A percentile compares a stretch with the other conserved stretches of the same genome.
Evolutionary conservation across 1,140 invertebrate genomes (phyloP).

Genomic region (Drosophila ogumai): DNA sequence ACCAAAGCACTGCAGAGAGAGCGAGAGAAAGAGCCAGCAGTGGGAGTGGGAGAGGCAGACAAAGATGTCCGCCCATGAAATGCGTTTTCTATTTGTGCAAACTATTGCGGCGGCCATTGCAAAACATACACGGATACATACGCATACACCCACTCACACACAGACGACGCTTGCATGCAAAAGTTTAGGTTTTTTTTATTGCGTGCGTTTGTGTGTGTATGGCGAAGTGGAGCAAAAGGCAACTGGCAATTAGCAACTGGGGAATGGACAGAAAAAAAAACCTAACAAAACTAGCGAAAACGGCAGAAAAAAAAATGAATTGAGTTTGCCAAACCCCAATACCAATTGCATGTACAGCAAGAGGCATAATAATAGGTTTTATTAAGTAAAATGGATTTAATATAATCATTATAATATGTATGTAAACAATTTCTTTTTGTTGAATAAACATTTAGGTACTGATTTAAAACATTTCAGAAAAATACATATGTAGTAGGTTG

Average conservation of each 20-base stretch:
- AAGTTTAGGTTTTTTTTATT: constrained; percentile 45
- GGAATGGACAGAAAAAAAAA: constrained; percentile 39
- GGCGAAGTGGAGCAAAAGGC: constrained; percentile 61
- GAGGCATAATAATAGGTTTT: neutral
- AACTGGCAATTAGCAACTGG: constrained; percentile 60
- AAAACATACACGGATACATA: constrained; percentile 8
- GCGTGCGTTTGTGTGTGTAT: constrained; percentile 21
- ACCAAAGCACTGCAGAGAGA: constrained; percentile 5
- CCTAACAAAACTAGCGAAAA: constrained; percentile 29
- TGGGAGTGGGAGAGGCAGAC: constrained; percentile 2
- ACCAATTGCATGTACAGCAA: constrained; percentile 27
- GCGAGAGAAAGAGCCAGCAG: constrained; percentile 1
- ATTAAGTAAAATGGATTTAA: neutral
- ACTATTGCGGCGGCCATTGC: constrained; percentile 51
- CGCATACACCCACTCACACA: constrained; percentile 18
- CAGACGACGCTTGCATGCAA: constrained; percentile 55
- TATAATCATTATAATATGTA: neutral
- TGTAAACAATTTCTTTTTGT: neutral
- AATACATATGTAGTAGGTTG: too few species aligned
- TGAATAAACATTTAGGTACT: neutral
- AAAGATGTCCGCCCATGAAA: constrained; percentile 49
- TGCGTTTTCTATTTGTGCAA: constrained; percentile 61
- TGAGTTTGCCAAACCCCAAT: constrained; percentile 45
- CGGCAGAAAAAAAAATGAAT: constrained; percentile 25
- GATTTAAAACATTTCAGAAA: too few species aligned